Base-by-base conservation (phyloP, 2,113 vertebrate species). In the Stictonetta naevosa region DNA sequence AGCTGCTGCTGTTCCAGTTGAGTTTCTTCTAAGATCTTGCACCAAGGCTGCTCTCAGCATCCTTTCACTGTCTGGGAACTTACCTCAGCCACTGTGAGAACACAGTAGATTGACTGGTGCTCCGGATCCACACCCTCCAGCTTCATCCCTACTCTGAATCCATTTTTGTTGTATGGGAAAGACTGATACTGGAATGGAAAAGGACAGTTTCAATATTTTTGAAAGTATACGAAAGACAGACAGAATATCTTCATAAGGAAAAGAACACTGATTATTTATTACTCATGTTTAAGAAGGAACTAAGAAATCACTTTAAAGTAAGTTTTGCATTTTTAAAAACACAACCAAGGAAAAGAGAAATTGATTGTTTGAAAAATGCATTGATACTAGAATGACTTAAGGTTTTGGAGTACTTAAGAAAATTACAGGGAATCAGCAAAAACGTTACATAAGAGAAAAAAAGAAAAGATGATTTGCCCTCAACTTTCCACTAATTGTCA, bases 121-220 rank as follows among this genome's bases (percentile, higher is more conserved):
- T 99, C 99, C 0, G 99, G 99, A 95, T 99, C 99, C 86, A 99
- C 98, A 0, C 99, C 99, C 96, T 99, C 99, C 88, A 99, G 96
- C 94, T 99, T 99, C 99, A 99, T 99, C 86, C 99, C 99, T 46
- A 98, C 98, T 96, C 99, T 99, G 97, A 99, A 99, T 56, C 98
- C 98, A 13, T 99, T 99, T 94, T 99, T 99, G 95, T 99, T 99
- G 90, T 99, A 99, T 9, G 99, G 99, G 83, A 99, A 98, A 3
- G 99, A 98, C 36, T 99, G 99, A 92, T 99, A 99, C 99, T 99
- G 95, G 31, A 97, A 95, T 9, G 21, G 96, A 96, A 96, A 95
- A 28, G 14, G 89, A 46, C 25, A 73, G 26, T 23, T 82, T 97
- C 77, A 94, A 8, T 42, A 50, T 53, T 56, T 89, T 40, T 78